Conservation (phyloP, 2,797 vertebrate genomes). For the Sebastes vulpes region DNA sequence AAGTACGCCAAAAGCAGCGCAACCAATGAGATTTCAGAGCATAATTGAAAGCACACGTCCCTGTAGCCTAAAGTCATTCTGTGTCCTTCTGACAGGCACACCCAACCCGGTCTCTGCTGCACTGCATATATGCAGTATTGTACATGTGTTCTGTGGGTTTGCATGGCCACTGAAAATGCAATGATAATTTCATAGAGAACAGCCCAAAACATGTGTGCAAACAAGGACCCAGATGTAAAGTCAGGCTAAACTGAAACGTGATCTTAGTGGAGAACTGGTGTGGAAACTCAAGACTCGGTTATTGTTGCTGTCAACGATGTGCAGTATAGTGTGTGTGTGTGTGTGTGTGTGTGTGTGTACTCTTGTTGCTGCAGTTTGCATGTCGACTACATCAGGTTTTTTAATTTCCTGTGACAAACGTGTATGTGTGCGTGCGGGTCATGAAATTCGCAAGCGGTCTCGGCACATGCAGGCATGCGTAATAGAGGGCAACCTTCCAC, state of each 20-base stretch:
- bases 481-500: slow-evolving; percentile 62
- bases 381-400: slow-evolving; percentile 46
- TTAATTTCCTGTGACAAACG: slow-evolving; percentile 64
- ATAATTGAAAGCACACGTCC: slow-evolving; percentile 55
- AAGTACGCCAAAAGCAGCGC: background rate
- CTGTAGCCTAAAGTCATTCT: slow-evolving; percentile 31
- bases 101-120: background rate
- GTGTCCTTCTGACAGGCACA: slow-evolving; percentile 28
- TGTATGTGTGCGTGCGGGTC: slow-evolving; percentile 18
- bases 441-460: slow-evolving; percentile 35
- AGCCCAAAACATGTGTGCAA: slow-evolving; percentile 20
- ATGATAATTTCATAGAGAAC: slow-evolving; percentile 26
- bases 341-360: background rate
- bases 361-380: slow-evolving; percentile 1
- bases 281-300: background rate
- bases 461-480: slow-evolving; percentile 50
- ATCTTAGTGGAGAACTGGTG: slow-evolving; percentile 7
- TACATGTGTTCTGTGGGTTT: slow-evolving; percentile 30
- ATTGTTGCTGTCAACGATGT: background rate
- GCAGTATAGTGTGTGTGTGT: background rate
- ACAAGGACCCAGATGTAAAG: background rate
- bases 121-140: background rate
- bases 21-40: slow-evolving; percentile 5
- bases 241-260: slow-evolving; percentile 11
- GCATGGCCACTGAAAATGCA: slow-evolving; percentile 28